phyloP scores from a whole-genome alignment of 2,888 invertebrate genomes.

The Peribatodes rhomboidaria region DNA sequence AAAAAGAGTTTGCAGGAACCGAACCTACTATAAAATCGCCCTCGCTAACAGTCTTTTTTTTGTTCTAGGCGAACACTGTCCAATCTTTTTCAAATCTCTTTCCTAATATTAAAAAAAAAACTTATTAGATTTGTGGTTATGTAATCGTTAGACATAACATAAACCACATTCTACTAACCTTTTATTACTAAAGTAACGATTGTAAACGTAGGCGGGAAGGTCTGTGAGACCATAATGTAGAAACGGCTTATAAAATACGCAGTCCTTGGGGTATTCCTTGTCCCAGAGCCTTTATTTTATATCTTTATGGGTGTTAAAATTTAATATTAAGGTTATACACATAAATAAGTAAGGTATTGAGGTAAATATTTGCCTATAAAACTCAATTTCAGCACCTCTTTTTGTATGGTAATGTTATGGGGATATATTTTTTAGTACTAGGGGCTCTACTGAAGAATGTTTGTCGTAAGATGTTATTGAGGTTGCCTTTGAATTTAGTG shows the following conservation, averaged over 20 bases:
- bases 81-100: no score
- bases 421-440: constrained; percentile 23
- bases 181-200: constrained; percentile 22
- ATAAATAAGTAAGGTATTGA: constrained; percentile 38
- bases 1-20: no score
- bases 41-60: no score
- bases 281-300: constrained; percentile 45
- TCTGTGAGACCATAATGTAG: constrained; percentile 47
- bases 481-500: constrained; percentile 14
- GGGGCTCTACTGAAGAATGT: constrained; percentile 8
- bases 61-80: no score
- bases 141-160: background rate
- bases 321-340: constrained; percentile 45
- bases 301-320: constrained; percentile 55
- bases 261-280: constrained; percentile 50
- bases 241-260: constrained; percentile 41
- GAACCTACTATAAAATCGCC: no score
- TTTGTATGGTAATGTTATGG: constrained; percentile 39
- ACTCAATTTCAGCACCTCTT: constrained; percentile 38
- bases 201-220: constrained; percentile 41
- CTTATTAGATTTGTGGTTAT: no score
- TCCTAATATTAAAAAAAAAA: no score
- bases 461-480: constrained; percentile 23
- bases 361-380: constrained; percentile 36
- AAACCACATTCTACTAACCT: constrained; percentile 20